Evolutionary conservation across 2,888 invertebrate species (phyloP), one percentile per base, ranked within the genome.

Genomic region (Tetramorium bicarinatum): DNA sequence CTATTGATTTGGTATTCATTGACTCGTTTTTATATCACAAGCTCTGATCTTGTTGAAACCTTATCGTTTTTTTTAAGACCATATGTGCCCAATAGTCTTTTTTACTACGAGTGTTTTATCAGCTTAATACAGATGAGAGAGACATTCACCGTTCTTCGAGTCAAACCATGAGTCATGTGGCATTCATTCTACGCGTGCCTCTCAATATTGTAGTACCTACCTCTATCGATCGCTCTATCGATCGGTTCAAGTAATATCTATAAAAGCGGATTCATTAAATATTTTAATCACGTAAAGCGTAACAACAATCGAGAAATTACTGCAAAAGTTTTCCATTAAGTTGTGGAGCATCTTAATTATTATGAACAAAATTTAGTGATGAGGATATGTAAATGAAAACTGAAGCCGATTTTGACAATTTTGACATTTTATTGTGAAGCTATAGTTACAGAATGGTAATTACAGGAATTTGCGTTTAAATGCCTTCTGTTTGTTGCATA

Each of bases 151-250:
- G n/a, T 62, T 64, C 62, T 49, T 18, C 8, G 13, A 13, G 7
- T 69, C 18, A 41, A 56, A 18, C 13, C 2, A 66, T 76, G 52
- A 76, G 25, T 52, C 76, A 66, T 15, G 13, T n/a, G 8, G 13
- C 13, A 66, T 21, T 62, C 13, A 38, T 49, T 52, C 38, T 21
- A 49, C 15, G 15, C 6, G 21, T 29, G 13, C 29, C 3, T 52
- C 9, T 4, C 15, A 29, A 18, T 34, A 47, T 49, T n/a, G 2
- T 62, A 34, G 1, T 15, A 29, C 34, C 3, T 21, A 15, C 13
- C 13, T 74, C 13, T 41, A n/a, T 66, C 15, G 25, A 44, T 25
- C 4, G 3, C 15, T 64, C 3, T 7, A 74, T 44, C 7, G 15
- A 71, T 11, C 0, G 18, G 21, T 38, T 71, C 4, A 71, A 2